Base-by-base conservation (phyloP, 1,140 invertebrate genomes). In the Theocolax elegans region DNA sequence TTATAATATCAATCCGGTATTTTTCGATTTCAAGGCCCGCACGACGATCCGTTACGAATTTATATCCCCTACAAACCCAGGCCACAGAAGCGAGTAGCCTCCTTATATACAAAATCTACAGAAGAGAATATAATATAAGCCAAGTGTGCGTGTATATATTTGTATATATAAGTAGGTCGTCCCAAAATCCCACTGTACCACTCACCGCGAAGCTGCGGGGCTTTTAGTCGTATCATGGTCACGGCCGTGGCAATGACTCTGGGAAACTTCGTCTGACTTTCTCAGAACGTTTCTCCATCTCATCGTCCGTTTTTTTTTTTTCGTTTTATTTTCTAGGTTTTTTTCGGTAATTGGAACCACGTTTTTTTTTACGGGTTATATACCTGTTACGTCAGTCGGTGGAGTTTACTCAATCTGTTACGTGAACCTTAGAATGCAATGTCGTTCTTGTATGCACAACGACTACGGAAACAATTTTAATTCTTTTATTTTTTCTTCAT, bases 91-190 rank as follows among this genome's bases (percentile, higher is more conserved):
- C n/a, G n/a, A n/a, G n/a, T n/a, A n/a, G n/a, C n/a, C n/a, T n/a
- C n/a, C n/a, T n/a, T n/a, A n/a, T n/a, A n/a, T n/a, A n/a, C n/a
- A n/a, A n/a, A n/a, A n/a, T n/a, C n/a, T n/a, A n/a, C n/a, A n/a
- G n/a, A n/a, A n/a, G n/a, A n/a, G n/a, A n/a, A n/a, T n/a, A n/a
- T n/a, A n/a, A n/a, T n/a, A n/a, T n/a, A n/a, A n/a, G n/a, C n/a
- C n/a, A n/a, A n/a, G n/a, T n/a, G n/a, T n/a, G n/a, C n/a, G n/a
- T n/a, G n/a, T n/a, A n/a, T n/a, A n/a, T n/a, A n/a, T n/a, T n/a
- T 35, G 31, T 35, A 6, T 35, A 35, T 10, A 13, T 54, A 78
- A 78, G 76, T 78, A 23, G 73, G 74, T 73, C 76, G 69, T 67
- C 63, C 54, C 40, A 46, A 73, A 67, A 71, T 74, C 67, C 27